phyloP scores from a whole-genome alignment of 2,113 vertebrate species.

The Nerophis lumbriciformis region DNA sequence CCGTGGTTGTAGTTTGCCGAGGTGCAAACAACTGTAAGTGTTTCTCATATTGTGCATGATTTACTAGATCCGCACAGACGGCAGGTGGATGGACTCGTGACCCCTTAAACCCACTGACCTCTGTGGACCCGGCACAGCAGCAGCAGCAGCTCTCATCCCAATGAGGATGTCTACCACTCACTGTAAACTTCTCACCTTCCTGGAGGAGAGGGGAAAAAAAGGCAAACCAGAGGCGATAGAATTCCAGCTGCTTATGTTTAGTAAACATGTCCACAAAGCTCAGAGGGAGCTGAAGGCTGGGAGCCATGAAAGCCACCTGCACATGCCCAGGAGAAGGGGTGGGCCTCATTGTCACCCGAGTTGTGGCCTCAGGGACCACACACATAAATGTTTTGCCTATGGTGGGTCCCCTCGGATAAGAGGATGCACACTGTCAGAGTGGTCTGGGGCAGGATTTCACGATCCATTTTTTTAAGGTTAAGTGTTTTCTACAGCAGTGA shows the following conservation, averaged over 20 bases:
- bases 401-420: neutral
- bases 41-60: neutral
- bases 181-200: constrained; percentile 33
- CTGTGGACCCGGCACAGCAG: neutral
- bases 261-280: constrained; percentile 62
- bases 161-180: constrained; percentile 8
- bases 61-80: constrained; percentile 6
- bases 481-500: neutral
- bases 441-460: no score
- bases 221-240: constrained; percentile 41
- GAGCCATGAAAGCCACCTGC: constrained; percentile 47
- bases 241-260: constrained; percentile 69
- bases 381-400: neutral
- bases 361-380: neutral
- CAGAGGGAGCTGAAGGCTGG: constrained; percentile 21
- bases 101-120: constrained; percentile 41
- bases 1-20: no score
- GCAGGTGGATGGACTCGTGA: constrained; percentile 41
- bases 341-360: constrained; percentile 16
- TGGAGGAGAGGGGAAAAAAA: constrained; percentile 10
- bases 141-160: neutral
- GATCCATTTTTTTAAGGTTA: neutral
- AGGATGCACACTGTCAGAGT: neutral
- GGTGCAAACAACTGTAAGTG: no score
- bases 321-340: constrained; percentile 22